A percentile compares a stretch with the other conserved stretches of the same genome.
phyloP scores from a whole-genome alignment of 2,888 invertebrate species.

The Strigamia transsilvanica region DNA sequence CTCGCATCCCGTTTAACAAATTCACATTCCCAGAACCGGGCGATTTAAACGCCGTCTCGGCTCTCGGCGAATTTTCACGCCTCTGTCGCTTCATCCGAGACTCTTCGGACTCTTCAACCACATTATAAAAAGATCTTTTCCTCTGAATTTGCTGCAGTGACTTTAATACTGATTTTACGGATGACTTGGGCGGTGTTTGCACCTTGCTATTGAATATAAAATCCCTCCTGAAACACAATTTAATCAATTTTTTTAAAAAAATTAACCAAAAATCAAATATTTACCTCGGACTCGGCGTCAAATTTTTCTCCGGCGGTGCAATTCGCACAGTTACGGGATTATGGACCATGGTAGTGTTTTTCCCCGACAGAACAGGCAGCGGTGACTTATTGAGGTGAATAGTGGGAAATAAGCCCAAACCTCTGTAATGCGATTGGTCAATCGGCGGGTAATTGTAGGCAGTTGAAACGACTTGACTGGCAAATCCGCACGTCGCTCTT shows the following conservation, averaged over 20 bases:
- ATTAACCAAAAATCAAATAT: too few species aligned
- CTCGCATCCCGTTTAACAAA: not conserved
- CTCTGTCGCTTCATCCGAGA: slow-evolving; percentile 13
- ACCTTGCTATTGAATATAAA: slow-evolving; percentile 10
- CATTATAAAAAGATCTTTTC: not conserved
- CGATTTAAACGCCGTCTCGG: not conserved
- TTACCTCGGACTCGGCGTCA: not conserved
- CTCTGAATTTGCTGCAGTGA: slow-evolving; percentile 9
- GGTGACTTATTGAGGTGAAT: slow-evolving; percentile 44
- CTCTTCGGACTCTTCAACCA: not conserved
- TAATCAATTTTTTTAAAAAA: not conserved
- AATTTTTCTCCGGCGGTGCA: slow-evolving; percentile 35
- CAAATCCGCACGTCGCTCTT: slow-evolving; percentile 8
- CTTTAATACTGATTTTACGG: not conserved
- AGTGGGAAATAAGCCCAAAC: slow-evolving; percentile 51
- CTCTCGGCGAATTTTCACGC: not conserved
- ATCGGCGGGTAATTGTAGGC: not conserved
- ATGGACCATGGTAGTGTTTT: slow-evolving; percentile 50
- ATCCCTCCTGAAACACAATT: not conserved
- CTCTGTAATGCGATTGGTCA: slow-evolving; percentile 29
- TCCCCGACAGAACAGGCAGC: slow-evolving; percentile 37
- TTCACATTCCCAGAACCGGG: not conserved
- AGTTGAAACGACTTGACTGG: not conserved
- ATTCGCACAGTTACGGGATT: slow-evolving; percentile 52
- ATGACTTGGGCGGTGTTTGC: not conserved